These are phyloP conservation scores for Tenualosa ilisha DNA, from an alignment of 2,797 vertebrate genomes.

Conservation along the genomic window DNA sequence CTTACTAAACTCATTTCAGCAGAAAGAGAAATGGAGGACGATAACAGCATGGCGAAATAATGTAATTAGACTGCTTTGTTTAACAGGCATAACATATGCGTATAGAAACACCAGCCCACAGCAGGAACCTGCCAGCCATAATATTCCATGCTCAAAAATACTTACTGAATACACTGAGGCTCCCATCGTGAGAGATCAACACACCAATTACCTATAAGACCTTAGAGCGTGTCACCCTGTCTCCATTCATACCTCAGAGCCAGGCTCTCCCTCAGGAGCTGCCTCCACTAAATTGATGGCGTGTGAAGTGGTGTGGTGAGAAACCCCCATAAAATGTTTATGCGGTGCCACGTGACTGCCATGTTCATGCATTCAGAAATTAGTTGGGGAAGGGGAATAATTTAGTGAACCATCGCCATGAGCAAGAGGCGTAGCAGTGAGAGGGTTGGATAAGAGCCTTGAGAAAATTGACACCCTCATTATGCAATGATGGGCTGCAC, in stretches of 20 bases:
- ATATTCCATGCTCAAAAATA: background rate
- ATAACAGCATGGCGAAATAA: background rate
- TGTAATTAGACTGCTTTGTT: background rate
- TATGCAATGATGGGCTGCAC: background rate
- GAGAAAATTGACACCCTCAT: background rate
- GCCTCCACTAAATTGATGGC: constrained; percentile 51
- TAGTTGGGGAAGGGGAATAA: constrained; percentile 51
- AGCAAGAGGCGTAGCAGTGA: background rate
- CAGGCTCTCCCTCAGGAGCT: background rate
- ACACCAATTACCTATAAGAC: constrained; percentile 66
- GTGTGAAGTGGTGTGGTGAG: constrained; percentile 46
- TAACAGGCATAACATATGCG: constrained; percentile 3
- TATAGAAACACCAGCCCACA: background rate
- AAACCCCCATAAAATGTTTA: constrained; percentile 59
- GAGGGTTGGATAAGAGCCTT: background rate
- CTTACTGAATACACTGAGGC: constrained; percentile 32
- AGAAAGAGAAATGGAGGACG: background rate
- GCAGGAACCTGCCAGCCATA: background rate
- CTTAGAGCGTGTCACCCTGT: constrained; percentile 56
- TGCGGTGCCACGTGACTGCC: constrained; percentile 53
- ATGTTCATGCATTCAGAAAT: constrained; percentile 53
- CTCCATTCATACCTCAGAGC: constrained; percentile 46
- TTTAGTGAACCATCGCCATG: constrained; percentile 38
- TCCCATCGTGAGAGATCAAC: constrained; percentile 60
- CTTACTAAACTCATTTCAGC: background rate